A percentile compares a stretch with the other conserved stretches of the same genome.
These are phyloP conservation scores for Yoshiicerus persimilis DNA, from an alignment of 1,140 invertebrate genomes.

Conservation along the genomic window DNA sequence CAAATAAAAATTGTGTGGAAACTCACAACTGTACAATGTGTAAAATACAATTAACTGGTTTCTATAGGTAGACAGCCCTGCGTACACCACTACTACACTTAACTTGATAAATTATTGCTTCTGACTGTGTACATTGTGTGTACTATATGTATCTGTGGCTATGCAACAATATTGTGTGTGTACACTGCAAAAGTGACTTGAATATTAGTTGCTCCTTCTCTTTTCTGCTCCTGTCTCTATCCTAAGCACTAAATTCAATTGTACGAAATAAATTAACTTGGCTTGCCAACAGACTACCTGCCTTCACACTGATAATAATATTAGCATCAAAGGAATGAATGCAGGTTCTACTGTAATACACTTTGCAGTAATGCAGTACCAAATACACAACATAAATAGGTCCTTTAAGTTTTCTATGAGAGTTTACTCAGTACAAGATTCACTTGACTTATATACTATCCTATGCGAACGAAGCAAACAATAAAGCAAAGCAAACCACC, in stretches of 20 bases:
- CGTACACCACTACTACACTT: background rate
- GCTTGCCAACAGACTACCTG: background rate
- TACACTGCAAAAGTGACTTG: background rate
- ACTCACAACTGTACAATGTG: background rate
- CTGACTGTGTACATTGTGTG: background rate
- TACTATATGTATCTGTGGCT: background rate
- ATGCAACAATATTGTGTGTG: background rate
- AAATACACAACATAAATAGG: background rate
- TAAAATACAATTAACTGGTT: background rate
- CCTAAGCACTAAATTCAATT: background rate
- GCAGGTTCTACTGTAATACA: background rate
- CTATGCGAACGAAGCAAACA: background rate
- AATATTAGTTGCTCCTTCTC: background rate
- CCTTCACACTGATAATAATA: background rate
- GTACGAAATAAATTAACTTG: background rate
- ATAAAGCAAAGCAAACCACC: background rate
- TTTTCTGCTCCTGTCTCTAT: background rate
- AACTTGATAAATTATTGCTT: background rate
- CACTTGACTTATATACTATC: background rate
- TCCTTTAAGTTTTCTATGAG: background rate
- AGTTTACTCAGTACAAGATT: background rate
- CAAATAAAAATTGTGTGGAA: background rate
- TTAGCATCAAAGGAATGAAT: background rate
- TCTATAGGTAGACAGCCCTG: background rate
- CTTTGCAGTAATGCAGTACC: background rate